These are phyloP conservation scores for Huso huso DNA, from an alignment of 2,797 vertebrate species.

Conservation along the genomic window DNA sequence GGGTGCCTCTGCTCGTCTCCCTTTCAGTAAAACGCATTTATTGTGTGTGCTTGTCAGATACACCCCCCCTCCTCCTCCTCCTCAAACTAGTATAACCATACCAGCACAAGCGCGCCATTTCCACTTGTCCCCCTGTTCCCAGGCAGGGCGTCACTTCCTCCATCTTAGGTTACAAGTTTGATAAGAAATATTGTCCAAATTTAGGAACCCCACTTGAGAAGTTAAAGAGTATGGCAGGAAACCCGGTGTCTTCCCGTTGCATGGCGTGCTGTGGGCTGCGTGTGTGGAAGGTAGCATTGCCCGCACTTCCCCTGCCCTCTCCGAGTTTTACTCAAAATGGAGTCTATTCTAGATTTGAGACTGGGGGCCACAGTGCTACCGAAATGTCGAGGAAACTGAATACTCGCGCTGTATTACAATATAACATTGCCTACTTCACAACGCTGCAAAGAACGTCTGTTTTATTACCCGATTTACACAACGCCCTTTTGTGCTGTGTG, in stretches of 20 bases:
- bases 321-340: slow-evolving; percentile 64
- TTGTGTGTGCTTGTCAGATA: slow-evolving; percentile 1
- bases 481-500: no score
- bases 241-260: slow-evolving; percentile 30
- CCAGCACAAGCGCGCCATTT: slow-evolving; percentile 31
- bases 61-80: not conserved
- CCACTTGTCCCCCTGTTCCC: slow-evolving; percentile 32
- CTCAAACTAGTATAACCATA: slow-evolving; percentile 1
- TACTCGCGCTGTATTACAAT: slow-evolving; percentile 7
- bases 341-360: slow-evolving; percentile 45
- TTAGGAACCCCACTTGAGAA: slow-evolving; percentile 23
- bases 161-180: slow-evolving; percentile 32
- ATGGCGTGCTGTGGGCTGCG: slow-evolving; percentile 26
- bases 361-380: slow-evolving; percentile 51
- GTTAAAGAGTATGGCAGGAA: slow-evolving; percentile 31
- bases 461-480: not conserved
- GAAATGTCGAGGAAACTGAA: slow-evolving; percentile 28
- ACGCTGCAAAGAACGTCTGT: not conserved
- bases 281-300: slow-evolving; percentile 18
- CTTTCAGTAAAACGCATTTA: slow-evolving; percentile 15
- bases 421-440: not conserved
- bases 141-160: slow-evolving; percentile 40
- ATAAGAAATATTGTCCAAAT: slow-evolving; percentile 9
- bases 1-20: slow-evolving; percentile 7
- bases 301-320: slow-evolving; percentile 13